These are phyloP conservation scores for Micrastur ruficollis DNA, from an alignment of 2,797 vertebrate species.

Conservation along the genomic window DNA sequence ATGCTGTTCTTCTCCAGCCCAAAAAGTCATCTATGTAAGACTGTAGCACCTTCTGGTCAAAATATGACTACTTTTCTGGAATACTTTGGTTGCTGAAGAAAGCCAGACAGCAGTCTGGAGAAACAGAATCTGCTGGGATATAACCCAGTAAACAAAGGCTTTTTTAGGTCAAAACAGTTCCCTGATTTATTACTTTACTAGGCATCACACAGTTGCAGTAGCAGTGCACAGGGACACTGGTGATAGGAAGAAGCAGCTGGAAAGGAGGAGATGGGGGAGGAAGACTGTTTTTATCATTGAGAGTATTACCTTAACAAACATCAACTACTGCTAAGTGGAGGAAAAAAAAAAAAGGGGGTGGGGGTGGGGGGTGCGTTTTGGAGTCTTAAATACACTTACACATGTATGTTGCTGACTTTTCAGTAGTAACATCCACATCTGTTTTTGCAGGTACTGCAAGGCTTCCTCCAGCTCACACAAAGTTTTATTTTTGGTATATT, in stretches of 20 bases:
- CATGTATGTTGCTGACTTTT: not conserved
- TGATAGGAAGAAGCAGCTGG: not conserved
- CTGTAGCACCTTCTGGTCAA: not conserved
- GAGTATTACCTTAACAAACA: not conserved
- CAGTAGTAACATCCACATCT: not conserved
- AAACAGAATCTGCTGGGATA: not conserved
- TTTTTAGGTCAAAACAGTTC: not conserved
- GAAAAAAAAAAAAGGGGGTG: not conserved
- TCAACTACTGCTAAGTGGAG: not conserved
- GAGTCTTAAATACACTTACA: not conserved
- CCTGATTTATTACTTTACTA: not conserved
- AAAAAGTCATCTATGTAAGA: not conserved
- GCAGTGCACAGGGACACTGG: not conserved
- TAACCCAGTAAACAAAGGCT: not conserved
- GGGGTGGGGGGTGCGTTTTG: not conserved
- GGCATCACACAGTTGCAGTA: not conserved
- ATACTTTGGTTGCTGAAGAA: not conserved
- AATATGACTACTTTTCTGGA: not conserved
- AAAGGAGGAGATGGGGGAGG: not conserved
- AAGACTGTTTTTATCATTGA: not conserved
- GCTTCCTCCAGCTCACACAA: accelerated
- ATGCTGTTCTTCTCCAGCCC: not conserved
- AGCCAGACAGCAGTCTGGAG: not conserved
- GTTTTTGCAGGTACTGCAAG: not conserved
- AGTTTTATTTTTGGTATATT: not conserved